A percentile compares a stretch with the other conserved stretches of the same genome.
phyloP scores from a whole-genome alignment of 2,113 vertebrate genomes.

The Onychostruthus taczanowskii region DNA sequence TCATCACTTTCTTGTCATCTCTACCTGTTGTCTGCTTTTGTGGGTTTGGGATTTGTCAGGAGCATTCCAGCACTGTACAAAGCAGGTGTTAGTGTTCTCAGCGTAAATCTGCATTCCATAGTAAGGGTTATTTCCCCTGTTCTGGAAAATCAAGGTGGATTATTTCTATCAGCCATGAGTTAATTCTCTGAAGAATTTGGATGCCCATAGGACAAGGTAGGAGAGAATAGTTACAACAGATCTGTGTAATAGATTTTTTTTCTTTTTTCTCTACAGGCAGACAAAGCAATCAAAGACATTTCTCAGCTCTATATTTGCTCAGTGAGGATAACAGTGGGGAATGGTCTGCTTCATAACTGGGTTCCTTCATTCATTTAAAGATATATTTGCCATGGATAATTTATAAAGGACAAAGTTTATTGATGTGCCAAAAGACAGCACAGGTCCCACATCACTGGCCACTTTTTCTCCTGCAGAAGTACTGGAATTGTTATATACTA shows the following conservation, averaged over 20 bases:
- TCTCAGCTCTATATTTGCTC: neutral
- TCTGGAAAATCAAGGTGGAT: neutral
- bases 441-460: neutral
- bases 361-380: neutral
- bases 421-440: neutral
- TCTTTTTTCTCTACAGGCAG: neutral
- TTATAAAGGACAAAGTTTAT: neutral
- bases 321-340: neutral
- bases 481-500: neutral
- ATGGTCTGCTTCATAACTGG: neutral
- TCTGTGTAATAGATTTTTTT: neutral
- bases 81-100: neutral
- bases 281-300: neutral
- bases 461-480: neutral
- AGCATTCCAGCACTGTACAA: neutral
- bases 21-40: neutral
- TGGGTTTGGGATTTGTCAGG: neutral
- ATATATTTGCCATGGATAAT: neutral
- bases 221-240: neutral
- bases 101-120: neutral
- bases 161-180: neutral
- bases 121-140: neutral
- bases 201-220: neutral
- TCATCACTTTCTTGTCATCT: neutral
- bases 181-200: neutral